A percentile compares a stretch with the other conserved stretches of the same genome.
Evolutionary conservation across 2,888 invertebrate species (phyloP).

Genomic region (Tenthredo distinguenda): DNA sequence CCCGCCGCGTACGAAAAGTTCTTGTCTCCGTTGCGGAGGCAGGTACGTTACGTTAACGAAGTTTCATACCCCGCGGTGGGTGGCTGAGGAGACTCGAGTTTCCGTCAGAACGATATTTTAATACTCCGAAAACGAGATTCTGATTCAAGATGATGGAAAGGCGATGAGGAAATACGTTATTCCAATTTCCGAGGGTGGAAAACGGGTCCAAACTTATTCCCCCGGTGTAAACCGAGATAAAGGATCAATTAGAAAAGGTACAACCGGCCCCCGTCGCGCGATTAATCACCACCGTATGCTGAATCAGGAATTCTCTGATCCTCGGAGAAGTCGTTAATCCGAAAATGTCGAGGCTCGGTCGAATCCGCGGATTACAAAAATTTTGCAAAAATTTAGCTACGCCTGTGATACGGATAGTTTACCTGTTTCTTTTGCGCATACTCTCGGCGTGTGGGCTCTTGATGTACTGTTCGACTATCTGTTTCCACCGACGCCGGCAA

Average conservation of each 20-base stretch:
- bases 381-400: background rate
- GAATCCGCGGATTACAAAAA: background rate
- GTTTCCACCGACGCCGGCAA: slow-evolving; percentile 95
- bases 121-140: background rate
- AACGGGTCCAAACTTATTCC: background rate
- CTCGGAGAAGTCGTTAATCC: background rate
- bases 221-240: background rate
- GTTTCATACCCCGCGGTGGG: background rate
- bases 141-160: background rate
- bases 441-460: slow-evolving; percentile 96
- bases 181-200: background rate
- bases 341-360: slow-evolving; percentile 10
- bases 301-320: background rate
- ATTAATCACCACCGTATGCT: background rate
- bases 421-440: slow-evolving; percentile 95
- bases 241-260: background rate
- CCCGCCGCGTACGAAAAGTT: background rate
- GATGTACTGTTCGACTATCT: slow-evolving; percentile 96
- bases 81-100: background rate
- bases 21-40: background rate
- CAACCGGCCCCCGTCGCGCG: background rate
- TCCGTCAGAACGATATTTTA: background rate
- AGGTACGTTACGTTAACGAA: background rate
- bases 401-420: slow-evolving; percentile 51
- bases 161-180: background rate